Base-by-base conservation (phyloP, 2,797 vertebrate species). In the Hozukius guyotensis region DNA sequence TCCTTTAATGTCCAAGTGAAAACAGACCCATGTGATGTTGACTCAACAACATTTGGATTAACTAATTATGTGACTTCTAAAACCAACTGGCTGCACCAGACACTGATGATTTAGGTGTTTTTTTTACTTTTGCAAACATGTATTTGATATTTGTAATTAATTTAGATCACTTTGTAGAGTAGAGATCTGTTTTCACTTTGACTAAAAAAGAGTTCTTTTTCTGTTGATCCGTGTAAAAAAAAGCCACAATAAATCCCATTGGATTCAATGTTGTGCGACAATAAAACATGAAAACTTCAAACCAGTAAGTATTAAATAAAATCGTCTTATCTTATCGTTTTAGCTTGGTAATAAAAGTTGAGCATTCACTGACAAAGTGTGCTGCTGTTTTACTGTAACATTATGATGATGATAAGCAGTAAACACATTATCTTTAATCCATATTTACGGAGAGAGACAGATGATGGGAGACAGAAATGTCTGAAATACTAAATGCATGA, bases 401-500 rank as follows among this genome's bases (percentile, higher is more conserved):
- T 22, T 0, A 80, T 18, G 8, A 75, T 34, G 27, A 68, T 59
- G 22, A 81, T 34, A 4, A 75, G 20, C 55, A 61, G 38, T 29
- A 20, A 27, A 53, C 34, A 42, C 20, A 75, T 75, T 14, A 80
- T 25, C 34, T 83, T 49, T 24, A 71, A 83, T 77, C 29, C 67
- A 42, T 36, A 12, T 68, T 73, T 77, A 24, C 2, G 0, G 6
- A 42, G 24, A 55, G 67, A 65, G 63, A 69, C 69, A 73, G 69
- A 79, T 32, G 60, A 72, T 42, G 4, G 24, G 10, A 60, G 52
- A 74, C 32, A 67, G 70, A 74, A 46, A 74, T 53, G 56, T 46
- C 60, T 77, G 46, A 83, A 49, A 79, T 46, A 46, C 31, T 46
- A 57, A 73, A 83, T 55, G 20, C 11, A 64, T 68, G 62, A 81